phyloP scores from a whole-genome alignment of 2,797 vertebrate species.

The Falco berigora region DNA sequence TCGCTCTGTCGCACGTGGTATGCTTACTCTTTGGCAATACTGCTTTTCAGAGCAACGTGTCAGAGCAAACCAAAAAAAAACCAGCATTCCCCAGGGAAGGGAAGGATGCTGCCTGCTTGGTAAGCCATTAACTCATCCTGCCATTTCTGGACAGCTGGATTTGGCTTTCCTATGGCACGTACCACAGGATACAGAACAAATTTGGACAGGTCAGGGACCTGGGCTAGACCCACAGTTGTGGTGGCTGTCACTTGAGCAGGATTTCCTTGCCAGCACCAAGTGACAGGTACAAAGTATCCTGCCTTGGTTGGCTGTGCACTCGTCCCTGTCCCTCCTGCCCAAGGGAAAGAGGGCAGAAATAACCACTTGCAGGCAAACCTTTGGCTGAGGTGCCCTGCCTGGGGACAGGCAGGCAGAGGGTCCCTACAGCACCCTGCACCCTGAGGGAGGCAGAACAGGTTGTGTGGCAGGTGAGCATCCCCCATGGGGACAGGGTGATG shows the following conservation, averaged over 20 bases:
- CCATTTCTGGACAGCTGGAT: not conserved
- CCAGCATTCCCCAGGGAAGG: not conserved
- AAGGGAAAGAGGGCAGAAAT: not conserved
- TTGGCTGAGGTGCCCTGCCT: not conserved
- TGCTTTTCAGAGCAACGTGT: not conserved
- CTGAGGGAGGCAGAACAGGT: not conserved
- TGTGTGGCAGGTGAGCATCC: not conserved
- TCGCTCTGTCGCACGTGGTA: not conserved
- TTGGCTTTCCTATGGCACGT: not conserved
- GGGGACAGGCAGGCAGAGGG: not conserved
- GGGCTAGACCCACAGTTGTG: not conserved
- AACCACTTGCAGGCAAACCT: not conserved
- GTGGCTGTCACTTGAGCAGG: not conserved
- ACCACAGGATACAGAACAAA: not conserved
- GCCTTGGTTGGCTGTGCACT: not conserved
- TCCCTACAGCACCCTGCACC: not conserved
- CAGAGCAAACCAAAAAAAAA: not conserved
- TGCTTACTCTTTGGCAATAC: not conserved
- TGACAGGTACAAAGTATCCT: not conserved
- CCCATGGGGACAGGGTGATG: rapidly evolving
- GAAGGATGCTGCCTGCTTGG: not conserved
- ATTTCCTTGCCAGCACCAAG: not conserved
- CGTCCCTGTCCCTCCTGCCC: not conserved
- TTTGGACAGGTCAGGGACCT: not conserved
- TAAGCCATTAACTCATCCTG: not conserved